Evolutionary conservation across 2,888 invertebrate species (phyloP).

Genomic region (Scaptomyza parva): DNA sequence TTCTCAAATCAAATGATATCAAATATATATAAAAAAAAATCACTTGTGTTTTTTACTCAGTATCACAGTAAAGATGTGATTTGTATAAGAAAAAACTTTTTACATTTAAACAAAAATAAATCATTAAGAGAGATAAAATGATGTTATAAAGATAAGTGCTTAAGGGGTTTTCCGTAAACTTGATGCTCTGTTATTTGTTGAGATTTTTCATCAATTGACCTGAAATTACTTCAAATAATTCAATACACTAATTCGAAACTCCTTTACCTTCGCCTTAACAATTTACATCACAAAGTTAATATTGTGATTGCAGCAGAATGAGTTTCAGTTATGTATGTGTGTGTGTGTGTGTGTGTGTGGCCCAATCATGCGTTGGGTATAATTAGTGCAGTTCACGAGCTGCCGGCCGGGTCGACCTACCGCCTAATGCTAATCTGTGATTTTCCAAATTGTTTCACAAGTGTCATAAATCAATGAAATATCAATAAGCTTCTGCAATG

Average conservation of each 20-base stretch:
- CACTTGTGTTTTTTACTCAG: no score
- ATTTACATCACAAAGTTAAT: conserved; percentile 69
- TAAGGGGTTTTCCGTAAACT: no score
- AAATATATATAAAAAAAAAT: no score
- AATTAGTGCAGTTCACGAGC: conserved; percentile 63
- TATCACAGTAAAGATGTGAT: no score
- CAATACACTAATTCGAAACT: conserved; percentile 3
- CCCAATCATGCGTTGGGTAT: conserved; percentile 65
- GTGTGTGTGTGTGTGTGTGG: conserved; percentile 11
- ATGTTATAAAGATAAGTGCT: no score
- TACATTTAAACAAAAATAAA: no score
- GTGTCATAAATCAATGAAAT: conserved; percentile 84
- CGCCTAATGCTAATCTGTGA: conserved; percentile 83
- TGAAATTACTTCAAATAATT: conserved; percentile 40
- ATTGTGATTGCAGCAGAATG: neutral
- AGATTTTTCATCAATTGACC: conserved; percentile 11
- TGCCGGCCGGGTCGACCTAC: no score
- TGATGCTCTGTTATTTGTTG: conserved; percentile 22
- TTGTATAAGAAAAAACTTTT: no score
- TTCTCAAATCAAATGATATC: no score
- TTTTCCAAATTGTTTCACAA: conserved; percentile 83
- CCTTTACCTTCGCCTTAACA: neutral
- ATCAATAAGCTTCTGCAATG: conserved; percentile 76
- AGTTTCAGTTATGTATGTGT: neutral
- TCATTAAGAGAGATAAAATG: no score